Conservation (phyloP, 92 coral and sea anemone species). For the Metridium senile region DNA sequence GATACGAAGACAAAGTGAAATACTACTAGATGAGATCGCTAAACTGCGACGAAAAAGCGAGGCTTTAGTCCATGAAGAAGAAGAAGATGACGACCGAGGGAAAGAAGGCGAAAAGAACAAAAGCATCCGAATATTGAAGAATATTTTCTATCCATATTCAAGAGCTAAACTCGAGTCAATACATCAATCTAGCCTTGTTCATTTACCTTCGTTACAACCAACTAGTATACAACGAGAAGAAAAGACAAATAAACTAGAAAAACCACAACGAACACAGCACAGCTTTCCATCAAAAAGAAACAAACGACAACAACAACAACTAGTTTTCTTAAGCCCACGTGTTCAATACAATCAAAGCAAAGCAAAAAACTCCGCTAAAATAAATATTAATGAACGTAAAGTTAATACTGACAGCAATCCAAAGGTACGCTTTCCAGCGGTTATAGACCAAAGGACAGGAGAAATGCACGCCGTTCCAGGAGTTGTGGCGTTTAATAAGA, state of each 20-base stretch:
- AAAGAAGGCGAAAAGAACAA: background rate
- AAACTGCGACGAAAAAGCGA: background rate
- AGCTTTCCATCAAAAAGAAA: background rate
- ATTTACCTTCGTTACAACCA: background rate
- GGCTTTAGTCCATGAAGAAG: background rate
- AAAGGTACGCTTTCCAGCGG: constrained; percentile 33
- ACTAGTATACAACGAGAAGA: background rate
- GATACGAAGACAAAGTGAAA: constrained; percentile 17
- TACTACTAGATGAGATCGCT: constrained; percentile 14
- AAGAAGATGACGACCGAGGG: background rate
- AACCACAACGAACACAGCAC: background rate
- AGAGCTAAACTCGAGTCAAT: background rate
- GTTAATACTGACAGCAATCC: background rate
- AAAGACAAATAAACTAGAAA: background rate
- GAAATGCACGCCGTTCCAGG: constrained; percentile 43
- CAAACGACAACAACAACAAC: background rate
- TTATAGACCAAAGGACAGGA: constrained; percentile 46
- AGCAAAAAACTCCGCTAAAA: constrained; percentile 28
- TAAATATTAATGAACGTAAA: constrained; percentile 24
- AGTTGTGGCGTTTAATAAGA: constrained; percentile 14
- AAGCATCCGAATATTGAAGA: background rate
- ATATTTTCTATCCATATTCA: background rate
- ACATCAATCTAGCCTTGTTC: background rate
- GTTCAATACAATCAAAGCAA: constrained; percentile 5
- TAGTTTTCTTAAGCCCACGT: constrained; percentile 28